Conservation (phyloP, 2,797 vertebrate genomes). For the Oreochromis grahami region DNA sequence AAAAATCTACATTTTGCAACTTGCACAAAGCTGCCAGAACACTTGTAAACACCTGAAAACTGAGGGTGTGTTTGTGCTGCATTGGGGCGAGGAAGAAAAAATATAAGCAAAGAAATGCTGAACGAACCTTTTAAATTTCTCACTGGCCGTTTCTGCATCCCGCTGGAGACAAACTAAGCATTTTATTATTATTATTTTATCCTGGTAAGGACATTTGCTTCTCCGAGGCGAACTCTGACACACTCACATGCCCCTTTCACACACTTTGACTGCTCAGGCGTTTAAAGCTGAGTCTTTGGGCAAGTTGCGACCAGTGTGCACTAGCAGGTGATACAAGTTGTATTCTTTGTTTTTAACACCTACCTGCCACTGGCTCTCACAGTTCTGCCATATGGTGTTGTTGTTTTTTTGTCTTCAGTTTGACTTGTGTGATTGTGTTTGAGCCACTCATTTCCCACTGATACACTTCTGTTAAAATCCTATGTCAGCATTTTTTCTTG, state of each 20-base stretch:
- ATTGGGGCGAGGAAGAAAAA: neutral
- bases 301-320: conserved; percentile 30
- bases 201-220: neutral
- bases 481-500: neutral
- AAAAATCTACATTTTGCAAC: neutral
- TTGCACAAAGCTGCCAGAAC: neutral
- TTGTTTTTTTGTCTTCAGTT: neutral
- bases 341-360: neutral
- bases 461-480: neutral
- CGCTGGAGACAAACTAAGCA: neutral
- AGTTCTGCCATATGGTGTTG: neutral
- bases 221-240: neutral
- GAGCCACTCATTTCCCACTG: neutral
- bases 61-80: neutral
- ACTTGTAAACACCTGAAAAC: neutral
- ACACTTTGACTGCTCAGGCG: conserved; percentile 11
- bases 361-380: neutral
- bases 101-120: neutral
- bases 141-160: neutral
- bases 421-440: neutral
- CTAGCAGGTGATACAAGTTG: neutral
- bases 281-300: neutral
- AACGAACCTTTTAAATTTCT: neutral
- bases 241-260: neutral
- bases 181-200: neutral